These are phyloP conservation scores for Galagoides demidoff DNA, from an alignment of 2,797 vertebrate genomes.

Conservation along the genomic window DNA sequence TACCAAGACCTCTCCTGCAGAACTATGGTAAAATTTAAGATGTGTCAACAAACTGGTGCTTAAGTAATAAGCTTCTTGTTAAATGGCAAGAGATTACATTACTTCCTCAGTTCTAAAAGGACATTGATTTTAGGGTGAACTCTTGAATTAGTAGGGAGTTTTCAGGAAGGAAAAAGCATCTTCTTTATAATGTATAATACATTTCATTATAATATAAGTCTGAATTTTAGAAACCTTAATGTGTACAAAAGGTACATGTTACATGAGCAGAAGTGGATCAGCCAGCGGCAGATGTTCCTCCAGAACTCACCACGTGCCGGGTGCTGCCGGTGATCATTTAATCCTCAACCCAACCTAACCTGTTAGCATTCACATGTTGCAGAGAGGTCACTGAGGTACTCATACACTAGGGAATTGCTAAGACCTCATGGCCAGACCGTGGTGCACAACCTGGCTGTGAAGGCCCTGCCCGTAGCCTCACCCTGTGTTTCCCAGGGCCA, in stretches of 20 bases:
- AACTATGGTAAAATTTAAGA: not conserved
- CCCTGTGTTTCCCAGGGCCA: fast-evolving
- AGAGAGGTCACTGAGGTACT: not conserved
- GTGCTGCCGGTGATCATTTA: not conserved
- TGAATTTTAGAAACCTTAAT: not conserved
- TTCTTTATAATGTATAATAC: not conserved
- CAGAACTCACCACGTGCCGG: not conserved
- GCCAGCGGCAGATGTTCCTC: not conserved
- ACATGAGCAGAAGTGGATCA: not conserved
- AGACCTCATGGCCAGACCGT: not conserved
- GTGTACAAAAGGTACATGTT: not conserved
- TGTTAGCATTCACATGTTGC: not conserved
- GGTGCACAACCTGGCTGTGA: too few relatives aligned
- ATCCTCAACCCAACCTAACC: not conserved
- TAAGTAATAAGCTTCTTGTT: not conserved
- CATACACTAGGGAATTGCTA: not conserved
- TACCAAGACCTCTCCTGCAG: not conserved
- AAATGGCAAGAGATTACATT: not conserved
- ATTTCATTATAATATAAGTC: not conserved
- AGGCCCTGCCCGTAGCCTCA: not conserved
- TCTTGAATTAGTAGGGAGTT: not conserved
- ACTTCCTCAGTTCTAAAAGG: slow-evolving; percentile 11
- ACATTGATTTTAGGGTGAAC: not conserved
- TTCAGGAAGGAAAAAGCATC: not conserved
- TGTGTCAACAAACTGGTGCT: not conserved